Percentiles rank a stretch among this genome's conserved stretches.
These are phyloP conservation scores for Sphaerophoria taeniata DNA, from an alignment of 2,888 invertebrate species.

Conservation along the genomic window DNA sequence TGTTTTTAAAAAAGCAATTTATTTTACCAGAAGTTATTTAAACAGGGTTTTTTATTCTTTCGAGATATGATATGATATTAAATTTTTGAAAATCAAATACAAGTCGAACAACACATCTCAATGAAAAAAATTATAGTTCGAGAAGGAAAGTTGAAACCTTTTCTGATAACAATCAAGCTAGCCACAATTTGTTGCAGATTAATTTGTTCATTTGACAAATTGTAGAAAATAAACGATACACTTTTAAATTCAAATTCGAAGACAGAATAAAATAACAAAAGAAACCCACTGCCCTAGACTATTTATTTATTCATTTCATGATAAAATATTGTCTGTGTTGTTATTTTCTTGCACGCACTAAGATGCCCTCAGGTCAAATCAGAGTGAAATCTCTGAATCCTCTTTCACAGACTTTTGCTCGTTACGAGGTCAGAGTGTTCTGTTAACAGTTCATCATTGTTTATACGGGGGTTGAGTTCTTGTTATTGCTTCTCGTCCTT, in stretches of 20 bases:
- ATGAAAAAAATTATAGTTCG: too few relatives aligned
- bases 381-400: constrained; percentile 57
- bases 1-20: constrained; percentile 36
- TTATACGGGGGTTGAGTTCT: constrained; percentile 53
- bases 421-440: constrained; percentile 3
- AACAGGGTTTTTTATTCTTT: constrained; percentile 29
- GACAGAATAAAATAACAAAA: too few relatives aligned
- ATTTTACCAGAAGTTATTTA: constrained; percentile 28
- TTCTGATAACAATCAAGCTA: too few relatives aligned
- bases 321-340: background rate
- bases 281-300: background rate
- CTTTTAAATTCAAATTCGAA: too few relatives aligned
- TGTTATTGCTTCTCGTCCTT: constrained; percentile 70
- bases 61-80: background rate
- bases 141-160: too few relatives aligned
- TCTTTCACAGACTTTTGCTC: constrained; percentile 8
- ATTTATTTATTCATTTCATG: background rate
- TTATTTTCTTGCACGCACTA: constrained; percentile 28
- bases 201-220: too few relatives aligned
- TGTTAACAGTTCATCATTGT: constrained; percentile 35
- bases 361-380: constrained; percentile 68
- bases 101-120: too few relatives aligned
- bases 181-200: too few relatives aligned
- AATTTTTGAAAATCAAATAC: background rate
- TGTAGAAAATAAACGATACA: too few relatives aligned